Conservation (phyloP, 2,888 invertebrate species). For the Petrolisthes manimaculis region DNA sequence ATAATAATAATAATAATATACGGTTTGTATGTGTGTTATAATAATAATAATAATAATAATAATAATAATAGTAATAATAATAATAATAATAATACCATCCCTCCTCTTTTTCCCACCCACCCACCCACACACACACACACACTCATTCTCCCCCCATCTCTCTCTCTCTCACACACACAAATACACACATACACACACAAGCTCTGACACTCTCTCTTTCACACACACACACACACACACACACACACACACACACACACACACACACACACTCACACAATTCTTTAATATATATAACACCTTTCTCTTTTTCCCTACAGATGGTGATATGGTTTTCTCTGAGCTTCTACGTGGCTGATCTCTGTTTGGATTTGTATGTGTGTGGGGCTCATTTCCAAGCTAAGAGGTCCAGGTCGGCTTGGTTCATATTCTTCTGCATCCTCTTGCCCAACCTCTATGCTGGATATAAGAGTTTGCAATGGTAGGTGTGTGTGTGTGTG, state of each 20-base stretch:
- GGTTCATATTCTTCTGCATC: conserved; percentile 65
- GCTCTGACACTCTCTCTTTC: too few relatives aligned
- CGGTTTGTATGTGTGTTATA: neutral
- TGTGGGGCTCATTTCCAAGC: conserved; percentile 47
- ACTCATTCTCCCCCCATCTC: too few relatives aligned
- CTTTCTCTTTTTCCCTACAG: conserved; percentile 26
- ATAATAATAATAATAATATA: neutral
- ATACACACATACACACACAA: neutral
- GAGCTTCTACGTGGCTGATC: conserved; percentile 62
- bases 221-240: too few relatives aligned
- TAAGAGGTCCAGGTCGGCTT: conserved; percentile 38
- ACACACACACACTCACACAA: too few relatives aligned
- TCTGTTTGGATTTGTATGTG: conserved; percentile 61
- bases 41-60: too few relatives aligned
- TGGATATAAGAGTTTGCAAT: conserved; percentile 65
- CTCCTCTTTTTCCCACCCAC: neutral
- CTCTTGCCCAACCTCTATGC: conserved; percentile 65
- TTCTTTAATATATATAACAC: too few relatives aligned
- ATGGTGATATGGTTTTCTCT: conserved; percentile 54
- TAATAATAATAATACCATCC: neutral
- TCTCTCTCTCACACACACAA: too few relatives aligned
- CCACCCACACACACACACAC: too few relatives aligned
- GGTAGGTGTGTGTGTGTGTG: conserved; percentile 23
- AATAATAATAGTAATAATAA: too few relatives aligned
- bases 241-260: too few relatives aligned